These are phyloP conservation scores for Promerops cafer DNA, from an alignment of 2,113 vertebrate species.

Conservation along the genomic window DNA sequence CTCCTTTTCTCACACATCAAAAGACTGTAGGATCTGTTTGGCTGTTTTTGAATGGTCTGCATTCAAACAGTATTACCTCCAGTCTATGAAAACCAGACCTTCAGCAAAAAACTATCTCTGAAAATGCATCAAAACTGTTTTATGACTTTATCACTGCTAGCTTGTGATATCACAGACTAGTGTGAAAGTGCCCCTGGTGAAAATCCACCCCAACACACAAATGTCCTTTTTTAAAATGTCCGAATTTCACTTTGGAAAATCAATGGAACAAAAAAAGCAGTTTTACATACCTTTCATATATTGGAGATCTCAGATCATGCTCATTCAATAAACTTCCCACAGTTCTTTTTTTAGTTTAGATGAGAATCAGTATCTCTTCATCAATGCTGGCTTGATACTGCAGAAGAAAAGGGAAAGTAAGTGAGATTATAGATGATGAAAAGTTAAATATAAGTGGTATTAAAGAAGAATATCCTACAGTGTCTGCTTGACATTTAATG, in stretches of 20 bases:
- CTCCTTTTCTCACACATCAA: not conserved
- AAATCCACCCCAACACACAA: not conserved
- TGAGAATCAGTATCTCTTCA: not conserved
- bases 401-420: not conserved
- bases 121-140: not conserved
- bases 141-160: not conserved
- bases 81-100: not conserved
- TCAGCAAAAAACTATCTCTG: not conserved
- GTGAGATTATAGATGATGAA: not conserved
- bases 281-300: not conserved
- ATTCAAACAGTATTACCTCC: not conserved
- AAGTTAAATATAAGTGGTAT: not conserved
- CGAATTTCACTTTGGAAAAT: not conserved
- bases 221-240: not conserved
- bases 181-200: not conserved
- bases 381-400: not conserved
- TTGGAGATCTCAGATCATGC: not conserved
- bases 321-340: not conserved
- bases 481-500: not conserved
- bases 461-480: not conserved
- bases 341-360: not conserved
- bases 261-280: not conserved
- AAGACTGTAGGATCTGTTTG: not conserved
- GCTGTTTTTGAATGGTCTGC: rapidly evolving
- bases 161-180: not conserved